Evolutionary conservation across 2,113 vertebrate species (phyloP), one percentile per base, ranked within the genome.

Genomic region (Mesembrinibis cayennensis): DNA sequence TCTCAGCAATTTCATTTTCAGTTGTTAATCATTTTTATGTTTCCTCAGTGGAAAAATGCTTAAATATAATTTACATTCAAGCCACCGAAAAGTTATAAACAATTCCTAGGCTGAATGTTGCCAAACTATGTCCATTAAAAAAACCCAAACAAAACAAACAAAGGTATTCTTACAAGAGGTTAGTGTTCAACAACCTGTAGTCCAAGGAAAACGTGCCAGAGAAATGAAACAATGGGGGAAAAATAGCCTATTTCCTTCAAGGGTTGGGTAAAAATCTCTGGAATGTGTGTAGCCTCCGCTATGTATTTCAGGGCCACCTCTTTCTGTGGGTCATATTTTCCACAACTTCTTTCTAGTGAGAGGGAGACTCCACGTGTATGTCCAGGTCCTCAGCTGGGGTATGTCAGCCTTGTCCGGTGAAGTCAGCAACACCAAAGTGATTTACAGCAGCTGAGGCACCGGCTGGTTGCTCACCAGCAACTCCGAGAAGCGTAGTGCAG

Each of bases 231-330:
- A 94, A 93, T 61, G 45, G 52, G 89, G 47, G 5, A 90, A 88
- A 93, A 70, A 7, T 17, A 90, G 82, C 47, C 47, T 89, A 59
- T 92, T 97, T 95, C 90, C 89, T 97, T 92, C 63, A 93, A 56
- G 47, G 44, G 59, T 65, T 83, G 40, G 50, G 67, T 92, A 95
- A 81, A 84, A 93, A 90, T 79, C 72, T 86, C 80, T 82, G 95
- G 92, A 95, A 97, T 93, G 82, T 23, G 15, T 7, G 19, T 52
- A 87, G 70, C 55, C 69, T 94, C 23, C 11, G 30, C 73, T 13
- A 26, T 45, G 66, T 63, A 34, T 77, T 86, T 92, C 88, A 93
- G n/a, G 32, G 85, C 23, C 23, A 90, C 42, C 32, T 73, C 63
- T 22, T 95, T 27, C 50, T 65, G 78, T 38, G 34, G 32, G 34